phyloP scores from a whole-genome alignment of 2,797 vertebrate species.

The Delichon dasypus region DNA sequence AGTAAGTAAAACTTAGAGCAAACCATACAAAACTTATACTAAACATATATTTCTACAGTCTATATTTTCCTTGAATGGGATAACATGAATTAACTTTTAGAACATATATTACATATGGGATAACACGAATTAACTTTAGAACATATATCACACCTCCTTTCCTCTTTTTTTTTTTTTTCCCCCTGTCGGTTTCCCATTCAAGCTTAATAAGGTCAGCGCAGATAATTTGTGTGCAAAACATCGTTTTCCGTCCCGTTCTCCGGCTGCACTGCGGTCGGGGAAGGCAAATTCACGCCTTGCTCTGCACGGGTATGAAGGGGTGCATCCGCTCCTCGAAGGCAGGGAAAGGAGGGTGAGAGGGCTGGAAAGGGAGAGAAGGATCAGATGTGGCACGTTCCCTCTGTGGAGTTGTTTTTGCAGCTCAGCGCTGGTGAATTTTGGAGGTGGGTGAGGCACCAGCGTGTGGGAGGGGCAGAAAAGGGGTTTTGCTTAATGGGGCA shows the following conservation, averaged over 20 bases:
- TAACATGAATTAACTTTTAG: no score
- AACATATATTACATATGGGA: no score
- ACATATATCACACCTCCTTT: no score
- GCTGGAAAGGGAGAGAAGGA: background rate
- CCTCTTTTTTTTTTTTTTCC: background rate
- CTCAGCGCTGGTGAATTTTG: background rate
- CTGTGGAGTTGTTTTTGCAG: background rate
- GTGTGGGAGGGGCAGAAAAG: background rate
- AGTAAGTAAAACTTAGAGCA: no score
- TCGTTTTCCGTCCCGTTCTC: slow-evolving; percentile 31
- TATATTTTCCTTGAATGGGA: no score
- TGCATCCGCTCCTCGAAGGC: slow-evolving; percentile 33
- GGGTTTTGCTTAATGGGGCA: background rate
- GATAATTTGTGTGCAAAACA: slow-evolving; percentile 44
- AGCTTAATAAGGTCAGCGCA: slow-evolving; percentile 37
- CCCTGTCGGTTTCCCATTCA: background rate
- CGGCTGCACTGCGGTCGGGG: slow-evolving; percentile 19
- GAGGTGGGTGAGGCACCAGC: background rate
- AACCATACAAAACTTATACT: no score
- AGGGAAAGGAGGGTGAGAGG: background rate
- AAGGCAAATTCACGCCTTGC: background rate
- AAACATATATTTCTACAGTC: no score
- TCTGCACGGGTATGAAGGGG: background rate
- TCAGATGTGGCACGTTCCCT: background rate
- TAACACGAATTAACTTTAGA: no score